These are phyloP conservation scores for Oreochromis niloticus DNA, from an alignment of 2,113 vertebrate species.

Conservation along the genomic window DNA sequence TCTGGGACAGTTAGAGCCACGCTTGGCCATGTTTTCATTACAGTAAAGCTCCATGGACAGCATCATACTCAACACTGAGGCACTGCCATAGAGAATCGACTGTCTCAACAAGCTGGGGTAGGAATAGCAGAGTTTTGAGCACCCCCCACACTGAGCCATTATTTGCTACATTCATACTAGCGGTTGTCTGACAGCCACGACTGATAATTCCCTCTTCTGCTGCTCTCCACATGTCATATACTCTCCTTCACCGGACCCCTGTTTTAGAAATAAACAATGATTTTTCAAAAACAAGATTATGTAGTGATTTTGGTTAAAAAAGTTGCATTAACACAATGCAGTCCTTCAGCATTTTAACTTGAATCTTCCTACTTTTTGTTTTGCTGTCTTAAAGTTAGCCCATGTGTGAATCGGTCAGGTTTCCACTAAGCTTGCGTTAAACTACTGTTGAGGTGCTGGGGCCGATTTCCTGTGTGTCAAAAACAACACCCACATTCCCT, in stretches of 20 bases:
- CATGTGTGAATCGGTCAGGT: not conserved
- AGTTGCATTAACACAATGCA: not conserved
- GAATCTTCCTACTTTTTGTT: not conserved
- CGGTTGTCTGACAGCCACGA: not conserved
- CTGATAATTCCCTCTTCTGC: not conserved
- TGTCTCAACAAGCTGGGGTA: not conserved
- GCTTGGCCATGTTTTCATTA: conserved; percentile 1
- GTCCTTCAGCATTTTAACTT: not conserved
- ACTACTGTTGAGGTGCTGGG: not conserved
- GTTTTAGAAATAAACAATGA: not conserved
- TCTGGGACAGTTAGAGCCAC: not conserved
- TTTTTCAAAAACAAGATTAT: not conserved
- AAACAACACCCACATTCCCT: rapidly evolving
- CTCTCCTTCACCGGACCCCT: not conserved
- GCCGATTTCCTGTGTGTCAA: not conserved
- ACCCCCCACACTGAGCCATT: not conserved
- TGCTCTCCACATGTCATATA: not conserved
- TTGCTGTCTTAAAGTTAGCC: not conserved
- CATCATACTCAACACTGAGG: not conserved
- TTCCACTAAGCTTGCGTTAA: not conserved
- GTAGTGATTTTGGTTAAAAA: not conserved
- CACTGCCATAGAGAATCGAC: not conserved
- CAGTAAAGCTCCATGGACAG: conserved; percentile 24
- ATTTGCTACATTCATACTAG: not conserved
- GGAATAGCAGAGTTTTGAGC: not conserved